Percentiles rank a stretch among this genome's conserved stretches.
phyloP scores from a whole-genome alignment of 2,888 invertebrate species.

The Xanthorhoe designata region DNA sequence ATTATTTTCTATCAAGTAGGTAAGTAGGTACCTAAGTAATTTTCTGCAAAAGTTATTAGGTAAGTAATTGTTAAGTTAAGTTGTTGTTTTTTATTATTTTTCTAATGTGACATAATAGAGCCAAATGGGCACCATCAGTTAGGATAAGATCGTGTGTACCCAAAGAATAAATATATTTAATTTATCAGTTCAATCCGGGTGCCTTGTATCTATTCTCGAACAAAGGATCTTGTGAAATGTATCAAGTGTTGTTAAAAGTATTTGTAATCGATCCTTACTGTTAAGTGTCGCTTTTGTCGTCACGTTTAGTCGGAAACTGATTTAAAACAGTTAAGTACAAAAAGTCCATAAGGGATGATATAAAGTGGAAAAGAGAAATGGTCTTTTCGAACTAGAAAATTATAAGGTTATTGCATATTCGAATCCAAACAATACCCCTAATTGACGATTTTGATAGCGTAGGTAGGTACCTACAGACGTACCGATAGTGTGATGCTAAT shows the following conservation, averaged over 20 bases:
- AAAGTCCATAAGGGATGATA: slow-evolving; percentile 4
- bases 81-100: background rate
- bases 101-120: background rate
- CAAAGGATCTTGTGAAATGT: slow-evolving; percentile 63
- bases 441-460: too few relatives aligned
- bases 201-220: slow-evolving; percentile 49
- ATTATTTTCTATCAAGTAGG: too few relatives aligned
- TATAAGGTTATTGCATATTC: too few relatives aligned
- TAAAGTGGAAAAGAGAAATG: background rate
- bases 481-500: too few relatives aligned
- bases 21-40: too few relatives aligned
- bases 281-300: slow-evolving; percentile 45
- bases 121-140: slow-evolving; percentile 43
- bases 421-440: too few relatives aligned
- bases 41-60: background rate
- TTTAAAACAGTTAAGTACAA: slow-evolving; percentile 38
- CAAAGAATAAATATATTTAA: slow-evolving; percentile 46
- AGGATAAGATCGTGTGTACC: slow-evolving; percentile 54
- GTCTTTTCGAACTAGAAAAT: background rate
- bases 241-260: slow-evolving; percentile 69
- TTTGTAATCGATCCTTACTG: slow-evolving; percentile 56
- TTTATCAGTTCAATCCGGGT: slow-evolving; percentile 48
- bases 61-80: too few relatives aligned
- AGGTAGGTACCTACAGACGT: too few relatives aligned
- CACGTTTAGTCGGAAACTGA: slow-evolving; percentile 47